Evolutionary conservation across 2,797 vertebrate genomes (phyloP).

Genomic region (Semotilus atromaculatus): DNA sequence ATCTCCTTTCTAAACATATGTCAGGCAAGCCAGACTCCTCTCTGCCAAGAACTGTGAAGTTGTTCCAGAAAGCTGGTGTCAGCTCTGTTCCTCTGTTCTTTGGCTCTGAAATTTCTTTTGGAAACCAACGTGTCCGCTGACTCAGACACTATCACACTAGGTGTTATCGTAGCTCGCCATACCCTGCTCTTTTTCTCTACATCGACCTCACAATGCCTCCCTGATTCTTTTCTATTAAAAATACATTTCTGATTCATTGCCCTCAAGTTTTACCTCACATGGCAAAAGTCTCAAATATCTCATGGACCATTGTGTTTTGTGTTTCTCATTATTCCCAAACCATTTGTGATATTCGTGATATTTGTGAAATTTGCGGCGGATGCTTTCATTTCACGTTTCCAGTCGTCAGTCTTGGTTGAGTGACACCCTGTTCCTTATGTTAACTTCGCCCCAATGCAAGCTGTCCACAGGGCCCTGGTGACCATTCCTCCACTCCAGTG

Average conservation of each 20-base stretch:
- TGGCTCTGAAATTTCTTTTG: constrained; percentile 24
- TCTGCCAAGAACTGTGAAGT: constrained; percentile 28
- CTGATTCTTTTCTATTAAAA: constrained; percentile 9
- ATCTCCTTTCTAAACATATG: constrained; percentile 48
- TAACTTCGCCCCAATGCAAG: not conserved
- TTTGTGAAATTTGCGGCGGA: not conserved
- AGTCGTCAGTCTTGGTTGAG: not conserved
- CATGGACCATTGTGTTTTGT: not conserved
- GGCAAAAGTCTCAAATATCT: too few species aligned
- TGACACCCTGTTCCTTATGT: not conserved
- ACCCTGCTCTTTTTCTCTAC: not conserved
- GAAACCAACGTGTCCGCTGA: constrained; percentile 28
- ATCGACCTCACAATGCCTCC: not conserved
- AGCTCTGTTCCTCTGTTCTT: constrained; percentile 38
- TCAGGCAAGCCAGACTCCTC: constrained; percentile 33
- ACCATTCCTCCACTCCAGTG: constrained; percentile 2
- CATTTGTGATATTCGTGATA: not conserved
- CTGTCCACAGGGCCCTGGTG: not conserved
- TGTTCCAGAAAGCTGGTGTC: constrained; percentile 36
- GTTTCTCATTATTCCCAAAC: constrained; percentile 1
- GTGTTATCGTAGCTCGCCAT: not conserved
- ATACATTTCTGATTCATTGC: not conserved
- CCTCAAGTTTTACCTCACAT: not conserved
- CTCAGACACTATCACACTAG: constrained; percentile 14
- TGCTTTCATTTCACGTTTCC: not conserved